Evolutionary conservation across 1,140 invertebrate genomes (phyloP).

Genomic region (Ceratina japonica): DNA sequence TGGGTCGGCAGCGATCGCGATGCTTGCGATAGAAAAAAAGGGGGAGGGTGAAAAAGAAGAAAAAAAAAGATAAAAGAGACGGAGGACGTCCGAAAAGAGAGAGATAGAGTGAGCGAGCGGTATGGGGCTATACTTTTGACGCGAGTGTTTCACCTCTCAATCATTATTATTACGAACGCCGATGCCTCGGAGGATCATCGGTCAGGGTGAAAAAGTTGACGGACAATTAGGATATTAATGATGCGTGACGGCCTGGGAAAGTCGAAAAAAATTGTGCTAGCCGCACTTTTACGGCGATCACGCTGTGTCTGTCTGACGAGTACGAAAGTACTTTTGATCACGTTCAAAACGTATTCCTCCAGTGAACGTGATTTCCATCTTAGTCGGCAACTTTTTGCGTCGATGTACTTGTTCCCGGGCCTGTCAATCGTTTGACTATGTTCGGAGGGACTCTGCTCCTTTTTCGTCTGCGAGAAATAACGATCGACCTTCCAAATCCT

Average conservation of each 20-base stretch:
- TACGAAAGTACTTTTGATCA: background rate
- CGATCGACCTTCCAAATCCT: background rate
- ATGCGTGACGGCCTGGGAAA: slow-evolving; percentile 37
- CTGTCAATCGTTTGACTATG: background rate
- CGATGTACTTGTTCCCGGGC: background rate
- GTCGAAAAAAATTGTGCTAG: slow-evolving; percentile 2
- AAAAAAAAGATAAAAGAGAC: too few species aligned
- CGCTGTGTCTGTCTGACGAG: background rate
- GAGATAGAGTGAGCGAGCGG: background rate
- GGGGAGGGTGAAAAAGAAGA: background rate
- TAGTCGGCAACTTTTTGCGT: background rate
- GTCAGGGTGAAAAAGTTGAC: slow-evolving; percentile 36
- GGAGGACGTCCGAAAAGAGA: background rate
- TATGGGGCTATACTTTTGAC: slow-evolving; percentile 30
- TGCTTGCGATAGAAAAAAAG: slow-evolving; percentile 37
- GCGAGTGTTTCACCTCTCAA: slow-evolving; percentile 57
- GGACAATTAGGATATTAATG: slow-evolving; percentile 57
- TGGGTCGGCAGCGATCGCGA: slow-evolving; percentile 48
- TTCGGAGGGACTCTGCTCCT: background rate
- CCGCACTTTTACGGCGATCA: background rate
- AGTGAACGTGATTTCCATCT: background rate
- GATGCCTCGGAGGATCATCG: slow-evolving; percentile 17
- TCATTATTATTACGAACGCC: slow-evolving; percentile 50
- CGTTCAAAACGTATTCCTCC: background rate
- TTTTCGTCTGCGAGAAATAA: background rate